Base-by-base conservation (phyloP, 2,113 vertebrate genomes). In the Muntiacus reevesi region DNA sequence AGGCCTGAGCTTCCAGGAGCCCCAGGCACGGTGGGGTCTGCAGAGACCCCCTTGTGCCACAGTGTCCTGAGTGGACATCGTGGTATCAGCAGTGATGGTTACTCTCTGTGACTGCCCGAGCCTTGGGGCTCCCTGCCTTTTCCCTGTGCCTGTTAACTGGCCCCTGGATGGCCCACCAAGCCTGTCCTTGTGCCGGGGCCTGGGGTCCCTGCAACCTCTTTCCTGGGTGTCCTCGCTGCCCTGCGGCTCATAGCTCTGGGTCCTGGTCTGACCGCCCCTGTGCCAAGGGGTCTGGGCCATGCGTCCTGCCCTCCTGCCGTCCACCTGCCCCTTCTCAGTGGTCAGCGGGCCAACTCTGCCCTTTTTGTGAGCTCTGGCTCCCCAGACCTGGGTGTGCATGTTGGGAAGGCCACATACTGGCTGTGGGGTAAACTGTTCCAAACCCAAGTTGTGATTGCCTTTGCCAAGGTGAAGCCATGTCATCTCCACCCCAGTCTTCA, bases 231-330 rank as follows among this genome's bases (percentile, higher is more conserved):
- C 19, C 30, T 52, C 3, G 17, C 47, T 52, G 27, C 30, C 30
- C 47, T 21, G 17, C 2, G 45, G 45, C 28, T n/a, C 47, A 52
- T 9, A 33, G 47, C 17, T 33, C 78, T 33, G 47, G 47, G 47
- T 23, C 47, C 10, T 21, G 47, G 30, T 50, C 17, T 0, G 1
- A 36, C 52, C 23, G 0, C 52, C n/a, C 81, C 50, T 5, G 33
- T 54, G 21, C 81, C 23, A 1, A 27, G 50, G 50, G 50, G 33
- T 54, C 52, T 83, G 81, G 33, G 81, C 52, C 23, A 33, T 81
- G 10, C 1, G 1, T n/a, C 78, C 52, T 57, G n/a, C 23, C 2
- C 23, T 25, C 54, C 54, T 76, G 82, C 54, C 3, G 0, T 16
- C 82, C n/a, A 54, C 13, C 52, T 28, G n/a, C 52, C 16, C n/a